Evolutionary conservation across 2,797 vertebrate genomes (phyloP).

Genomic region (Chiroxiphia lanceolata): DNA sequence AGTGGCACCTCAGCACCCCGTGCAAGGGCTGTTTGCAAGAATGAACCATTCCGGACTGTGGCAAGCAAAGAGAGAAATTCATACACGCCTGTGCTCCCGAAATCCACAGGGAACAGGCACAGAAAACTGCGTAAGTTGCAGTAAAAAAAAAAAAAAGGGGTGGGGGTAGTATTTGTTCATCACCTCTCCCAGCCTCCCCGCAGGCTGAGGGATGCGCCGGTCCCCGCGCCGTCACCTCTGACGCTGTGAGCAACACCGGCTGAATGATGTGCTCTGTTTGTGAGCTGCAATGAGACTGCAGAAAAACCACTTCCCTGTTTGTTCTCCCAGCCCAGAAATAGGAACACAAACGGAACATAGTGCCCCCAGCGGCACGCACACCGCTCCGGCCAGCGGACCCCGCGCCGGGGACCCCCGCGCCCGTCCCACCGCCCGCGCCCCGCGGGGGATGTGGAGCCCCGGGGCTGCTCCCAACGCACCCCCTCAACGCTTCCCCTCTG

Average conservation of each 20-base stretch:
- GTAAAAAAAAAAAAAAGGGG: background rate
- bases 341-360: constrained; percentile 50
- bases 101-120: background rate
- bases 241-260: constrained; percentile 25
- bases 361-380: constrained; percentile 51
- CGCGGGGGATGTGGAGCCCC: accelerated
- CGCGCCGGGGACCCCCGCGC: background rate
- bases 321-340: constrained; percentile 56
- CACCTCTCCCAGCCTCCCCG: background rate
- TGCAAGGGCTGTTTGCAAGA: background rate
- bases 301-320: constrained; percentile 72
- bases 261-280: constrained; percentile 54
- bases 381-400: background rate
- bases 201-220: background rate
- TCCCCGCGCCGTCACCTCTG: constrained; percentile 31
- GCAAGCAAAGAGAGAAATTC: background rate
- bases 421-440: accelerated
- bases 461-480: background rate
- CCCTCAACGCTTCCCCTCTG: background rate
- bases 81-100: background rate
- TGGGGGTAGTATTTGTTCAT: background rate
- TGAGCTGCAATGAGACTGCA: constrained; percentile 67
- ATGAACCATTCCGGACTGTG: background rate
- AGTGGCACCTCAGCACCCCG: background rate
- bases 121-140: background rate